A percentile compares a stretch with the other conserved stretches of the same genome.
Evolutionary conservation across 2,888 invertebrate species (phyloP).

Genomic region (Diplazon laetatorius): DNA sequence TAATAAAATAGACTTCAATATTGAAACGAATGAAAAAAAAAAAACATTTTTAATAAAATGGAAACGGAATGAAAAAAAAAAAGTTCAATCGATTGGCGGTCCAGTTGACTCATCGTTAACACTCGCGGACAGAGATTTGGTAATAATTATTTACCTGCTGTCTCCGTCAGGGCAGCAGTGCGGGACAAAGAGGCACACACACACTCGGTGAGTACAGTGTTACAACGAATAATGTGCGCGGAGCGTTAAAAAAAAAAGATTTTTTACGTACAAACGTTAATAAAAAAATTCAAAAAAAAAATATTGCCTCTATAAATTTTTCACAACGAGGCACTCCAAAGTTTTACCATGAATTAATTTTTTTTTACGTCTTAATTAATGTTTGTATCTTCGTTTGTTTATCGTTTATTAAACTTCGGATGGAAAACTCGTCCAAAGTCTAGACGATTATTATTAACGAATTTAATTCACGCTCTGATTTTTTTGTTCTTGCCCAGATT

Average conservation of each 20-base stretch:
- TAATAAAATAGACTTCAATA: no score
- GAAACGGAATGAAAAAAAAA: conserved; percentile 2
- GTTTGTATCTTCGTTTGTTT: neutral
- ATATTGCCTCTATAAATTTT: conserved; percentile 11
- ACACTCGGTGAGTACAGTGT: conserved; percentile 63
- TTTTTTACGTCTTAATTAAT: no score
- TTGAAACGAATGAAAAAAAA: no score
- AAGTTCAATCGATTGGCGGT: neutral
- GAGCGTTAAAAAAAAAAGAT: no score
- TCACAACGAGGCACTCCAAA: neutral
- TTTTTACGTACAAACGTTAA: conserved; percentile 27
- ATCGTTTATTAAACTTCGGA: conserved; percentile 14
- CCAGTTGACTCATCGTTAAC: conserved; percentile 19
- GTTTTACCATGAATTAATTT: neutral
- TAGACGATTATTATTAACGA: conserved; percentile 1
- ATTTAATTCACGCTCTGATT: no score
- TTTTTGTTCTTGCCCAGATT: no score
- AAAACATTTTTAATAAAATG: no score
- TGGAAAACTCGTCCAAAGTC: conserved; percentile 18
- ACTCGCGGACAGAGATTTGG: conserved; percentile 64
- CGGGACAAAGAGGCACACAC: conserved; percentile 77
- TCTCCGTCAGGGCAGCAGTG: conserved; percentile 82
- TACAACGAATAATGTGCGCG: conserved; percentile 43
- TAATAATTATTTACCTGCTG: conserved; percentile 81
- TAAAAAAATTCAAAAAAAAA: conserved; percentile 6